These are phyloP conservation scores for Orius laevigatus DNA, from an alignment of 1,140 invertebrate species.

Conservation along the genomic window DNA sequence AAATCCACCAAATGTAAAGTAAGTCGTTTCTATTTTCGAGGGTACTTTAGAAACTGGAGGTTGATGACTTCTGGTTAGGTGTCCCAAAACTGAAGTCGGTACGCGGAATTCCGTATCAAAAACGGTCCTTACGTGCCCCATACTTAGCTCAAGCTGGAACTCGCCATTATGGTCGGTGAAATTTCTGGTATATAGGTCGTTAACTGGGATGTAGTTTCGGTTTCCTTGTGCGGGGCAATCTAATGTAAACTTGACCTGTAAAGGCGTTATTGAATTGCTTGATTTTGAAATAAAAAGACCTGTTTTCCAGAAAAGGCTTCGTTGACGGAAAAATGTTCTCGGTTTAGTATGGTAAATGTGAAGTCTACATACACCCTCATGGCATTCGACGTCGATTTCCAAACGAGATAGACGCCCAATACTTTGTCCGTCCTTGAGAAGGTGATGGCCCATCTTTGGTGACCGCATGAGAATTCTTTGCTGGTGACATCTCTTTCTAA, in stretches of 20 bases:
- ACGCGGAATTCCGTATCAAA: constrained; percentile 54
- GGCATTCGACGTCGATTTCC: constrained; percentile 54
- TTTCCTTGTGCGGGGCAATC: constrained; percentile 62
- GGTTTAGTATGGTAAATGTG: constrained; percentile 66
- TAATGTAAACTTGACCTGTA: constrained; percentile 50
- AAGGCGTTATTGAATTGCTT: too few relatives aligned
- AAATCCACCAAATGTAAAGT: constrained; percentile 61
- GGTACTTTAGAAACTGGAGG: constrained; percentile 14
- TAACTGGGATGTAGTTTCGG: constrained; percentile 60
- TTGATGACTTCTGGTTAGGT: constrained; percentile 14
- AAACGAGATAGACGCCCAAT: constrained; percentile 64
- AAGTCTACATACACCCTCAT: constrained; percentile 69
- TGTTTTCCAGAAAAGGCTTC: constrained; percentile 68
- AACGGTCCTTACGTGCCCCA: constrained; percentile 58
- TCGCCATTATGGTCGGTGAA: constrained; percentile 73
- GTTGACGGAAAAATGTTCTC: constrained; percentile 72
- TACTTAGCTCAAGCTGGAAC: constrained; percentile 63
- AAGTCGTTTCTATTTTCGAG: constrained; percentile 45
- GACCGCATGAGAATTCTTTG: constrained; percentile 70
- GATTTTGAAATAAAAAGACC: too few relatives aligned
- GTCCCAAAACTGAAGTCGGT: constrained; percentile 27
- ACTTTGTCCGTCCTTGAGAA: constrained; percentile 65
- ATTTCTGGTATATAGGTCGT: constrained; percentile 53
- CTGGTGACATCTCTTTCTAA: constrained; percentile 65
- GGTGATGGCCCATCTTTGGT: constrained; percentile 75